Evolutionary conservation across 2,113 vertebrate genomes (phyloP), one percentile per base, ranked within the genome.

Genomic region (Lates calcarifer): DNA sequence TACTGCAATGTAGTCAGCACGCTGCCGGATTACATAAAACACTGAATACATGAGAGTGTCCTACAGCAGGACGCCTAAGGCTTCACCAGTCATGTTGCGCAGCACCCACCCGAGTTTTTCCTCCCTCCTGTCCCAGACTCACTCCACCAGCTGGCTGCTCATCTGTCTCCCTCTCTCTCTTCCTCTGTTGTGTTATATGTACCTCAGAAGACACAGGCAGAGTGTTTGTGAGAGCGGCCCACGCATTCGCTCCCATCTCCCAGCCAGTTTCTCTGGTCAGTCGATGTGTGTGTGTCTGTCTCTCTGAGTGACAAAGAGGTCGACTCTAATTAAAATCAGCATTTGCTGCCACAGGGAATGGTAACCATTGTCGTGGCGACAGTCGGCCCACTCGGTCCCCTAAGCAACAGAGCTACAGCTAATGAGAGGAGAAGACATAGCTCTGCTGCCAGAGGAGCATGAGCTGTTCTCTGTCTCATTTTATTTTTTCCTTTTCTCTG

Each of bases 311-410:
- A 90, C 80, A 86, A 83, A 91, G 71, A 83, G 87, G 85, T 93
- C 72, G 26, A 15, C 84, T 90, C 80, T 87, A 92, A 94, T 93
- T 92, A 91, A 92, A 93, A 91, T 90, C 87, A 89, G 88, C 83
- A 75, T 89, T 84, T 77, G 84, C 72, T 79, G 81, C 89, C 17
- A 14, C 70, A 8, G 90, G 90, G 85, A 87, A 78, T 65, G 77
- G 89, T 62, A 79, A 81, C 76, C 83, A 81, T 83, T 53, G 79
- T 83, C 9, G 69, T 67, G 79, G 83, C 77, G 51, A 77, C 85
- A 61, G 90, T 79, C 74, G 13, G 68, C 74, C 82, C 82, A 77
- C 82, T 86, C 70, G 2, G 70, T 87, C 87, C 90, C 90, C 82
- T 53, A 60, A 88, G 91, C 85, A 87, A 90, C 76, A 41, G 86